Base-by-base conservation (phyloP, 2,888 invertebrate species). In the Fragum fragum region DNA sequence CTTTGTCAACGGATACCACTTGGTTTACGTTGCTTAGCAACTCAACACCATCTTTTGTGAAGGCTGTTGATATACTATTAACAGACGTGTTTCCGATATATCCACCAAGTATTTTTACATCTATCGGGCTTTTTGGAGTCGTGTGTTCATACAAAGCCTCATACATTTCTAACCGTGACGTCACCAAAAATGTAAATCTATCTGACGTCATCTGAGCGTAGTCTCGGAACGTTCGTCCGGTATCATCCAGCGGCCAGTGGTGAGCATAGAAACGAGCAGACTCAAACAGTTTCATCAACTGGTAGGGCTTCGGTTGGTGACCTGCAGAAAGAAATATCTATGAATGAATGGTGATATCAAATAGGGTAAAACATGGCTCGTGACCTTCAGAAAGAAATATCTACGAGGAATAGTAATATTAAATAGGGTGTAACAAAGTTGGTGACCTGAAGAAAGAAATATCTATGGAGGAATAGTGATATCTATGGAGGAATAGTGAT, bases 1-100 rank as follows among this genome's bases (percentile, higher is more conserved):
- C 32, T 69, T 83, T 90, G 79, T 92, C 91, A 21, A 93, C 87
- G 47, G 83, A 79, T 0, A 93, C 93, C 5, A 91, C 88, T 76
- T 91, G 92, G 63, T 90, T 90, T 26, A 87, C 78, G 75, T 90
- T 89, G 36, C 79, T 79, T n/a, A 88, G 68, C 28, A 90, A 74
- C 29, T 75, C 72, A 9, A 76, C 63, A 11, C 83, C 85, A 9
- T 83, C 82, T 18, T 61, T 72, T 28, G 83, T 68, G 1, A 73
- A 57, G 16, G 86, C 76, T 2, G 85, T 80, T 29, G 88, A 83
- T 28, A 87, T 61, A n/a, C 85, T 84, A 69, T 85, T 90, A 18
- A 89, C 39, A 6, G 91, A 91, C 0, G 89, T 76, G 47, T 80
- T 88, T 18, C 91, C 89, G n/a, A 90, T 84, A 57, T 87, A 86